Base-by-base conservation (phyloP, 2,888 invertebrate genomes). In the Ariolimax columbianus region DNA sequence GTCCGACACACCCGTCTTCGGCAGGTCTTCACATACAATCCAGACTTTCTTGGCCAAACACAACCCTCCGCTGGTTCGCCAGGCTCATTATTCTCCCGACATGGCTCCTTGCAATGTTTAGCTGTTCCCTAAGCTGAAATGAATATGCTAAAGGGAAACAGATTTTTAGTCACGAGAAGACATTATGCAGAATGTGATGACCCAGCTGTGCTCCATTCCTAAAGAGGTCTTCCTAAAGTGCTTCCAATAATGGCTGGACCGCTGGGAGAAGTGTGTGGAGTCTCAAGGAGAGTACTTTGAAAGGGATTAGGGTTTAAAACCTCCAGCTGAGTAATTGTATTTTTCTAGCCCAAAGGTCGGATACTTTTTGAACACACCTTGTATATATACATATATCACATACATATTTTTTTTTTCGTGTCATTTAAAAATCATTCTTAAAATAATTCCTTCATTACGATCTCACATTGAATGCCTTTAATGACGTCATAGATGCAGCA, bases 81-180 rank as follows among this genome's bases (percentile, higher is more conserved):
- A 59, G 36, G 55, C 33, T 55, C 59, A 36, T 14, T 78, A 55
- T 36, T 55, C 55, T 78, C 63, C 63, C 11, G 36, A 78, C 59
- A 55, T 78, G 78, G 78, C 38, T 59, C 59, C 55, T 30, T 78
- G 33, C 43, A 38, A 59, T 55, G 6, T 36, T 26, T 55, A 47
- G 78, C 38, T 59, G 78, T 78, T 78, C 38, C 38, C 38, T 6
- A 70, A 70, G 26, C 36, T 38, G 38, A 70, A 70, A 40, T 26
- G n/a, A n/a, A n/a, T n/a, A n/a, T n/a, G n/a, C n/a, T 70, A 19
- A 36, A 6, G n/a, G 7, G n/a, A 30, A 30, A 63, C 63, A n/a
- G 7, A 30, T 9, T 70, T 70, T 70, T 36, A 70, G 40, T 38
- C 38, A 38, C 26, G 38, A 36, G 38, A 70, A 40, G 40, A 70